These are phyloP conservation scores for Lasiurus borealis DNA, from an alignment of 2,113 vertebrate species.

Conservation along the genomic window DNA sequence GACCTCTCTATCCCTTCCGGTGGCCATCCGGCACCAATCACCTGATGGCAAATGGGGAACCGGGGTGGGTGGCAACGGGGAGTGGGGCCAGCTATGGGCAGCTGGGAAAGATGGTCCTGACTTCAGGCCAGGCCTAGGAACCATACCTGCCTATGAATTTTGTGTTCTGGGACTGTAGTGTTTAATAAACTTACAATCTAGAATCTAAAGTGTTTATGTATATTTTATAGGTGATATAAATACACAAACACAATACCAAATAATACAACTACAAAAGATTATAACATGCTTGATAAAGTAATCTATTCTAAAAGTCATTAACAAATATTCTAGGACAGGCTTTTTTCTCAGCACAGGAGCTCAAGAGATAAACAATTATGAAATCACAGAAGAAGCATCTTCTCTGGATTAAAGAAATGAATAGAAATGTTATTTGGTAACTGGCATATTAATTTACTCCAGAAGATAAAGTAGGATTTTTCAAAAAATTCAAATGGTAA, in stretches of 20 bases:
- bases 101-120: no score
- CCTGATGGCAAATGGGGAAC: no score
- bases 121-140: no score
- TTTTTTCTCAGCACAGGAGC: not conserved
- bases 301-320: not conserved
- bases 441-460: not conserved
- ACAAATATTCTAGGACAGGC: not conserved
- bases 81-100: no score
- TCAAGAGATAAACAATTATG: not conserved
- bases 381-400: not conserved
- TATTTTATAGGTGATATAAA: not conserved
- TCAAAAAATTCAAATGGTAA: not conserved
- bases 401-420: not conserved
- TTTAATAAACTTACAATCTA: not conserved
- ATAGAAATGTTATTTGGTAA: not conserved
- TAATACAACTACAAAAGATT: not conserved
- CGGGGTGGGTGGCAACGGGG: no score
- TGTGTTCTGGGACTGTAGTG: not conserved
- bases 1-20: no score
- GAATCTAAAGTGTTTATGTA: not conserved
- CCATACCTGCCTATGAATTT: no score
- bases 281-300: not conserved
- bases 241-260: not conserved
- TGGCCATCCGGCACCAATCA: no score
- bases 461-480: constrained; percentile 8